Evolutionary conservation across 2,113 vertebrate species (phyloP).

Genomic region (Alethe diademata): DNA sequence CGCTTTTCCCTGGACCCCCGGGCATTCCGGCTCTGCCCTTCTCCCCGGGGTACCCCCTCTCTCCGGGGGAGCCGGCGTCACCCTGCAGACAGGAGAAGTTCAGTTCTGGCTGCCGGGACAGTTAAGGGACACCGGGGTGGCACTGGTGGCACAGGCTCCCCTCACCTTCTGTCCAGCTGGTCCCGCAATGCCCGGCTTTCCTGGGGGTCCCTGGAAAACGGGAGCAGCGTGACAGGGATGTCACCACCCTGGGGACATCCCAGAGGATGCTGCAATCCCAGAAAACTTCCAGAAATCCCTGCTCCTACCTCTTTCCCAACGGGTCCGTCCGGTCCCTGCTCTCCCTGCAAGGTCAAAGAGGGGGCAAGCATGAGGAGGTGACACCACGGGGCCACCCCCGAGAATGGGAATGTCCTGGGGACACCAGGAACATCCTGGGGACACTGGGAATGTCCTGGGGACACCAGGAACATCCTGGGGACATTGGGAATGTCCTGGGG

Average conservation of each 20-base stretch:
- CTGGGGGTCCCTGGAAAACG: slow-evolving; percentile 79
- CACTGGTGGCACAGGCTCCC: rapidly evolving
- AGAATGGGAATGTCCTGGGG: too few relatives aligned
- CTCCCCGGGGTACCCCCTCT: slow-evolving; percentile 84
- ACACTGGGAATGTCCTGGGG: too few relatives aligned
- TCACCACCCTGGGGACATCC: background rate
- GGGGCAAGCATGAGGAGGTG: rapidly evolving
- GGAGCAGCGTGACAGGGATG: background rate
- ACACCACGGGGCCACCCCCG: rapidly evolving
- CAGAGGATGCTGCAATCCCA: background rate
- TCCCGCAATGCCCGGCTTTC: slow-evolving; percentile 80
- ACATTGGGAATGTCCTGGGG: too few relatives aligned
- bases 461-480: too few relatives aligned
- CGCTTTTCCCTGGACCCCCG: slow-evolving; percentile 84
- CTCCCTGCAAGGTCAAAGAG: slow-evolving; percentile 76
- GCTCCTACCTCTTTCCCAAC: background rate
- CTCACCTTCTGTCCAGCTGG: slow-evolving; percentile 87
- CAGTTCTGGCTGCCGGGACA: background rate
- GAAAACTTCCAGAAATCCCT: rapidly evolving
- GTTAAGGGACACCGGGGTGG: rapidly evolving
- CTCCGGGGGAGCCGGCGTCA: slow-evolving; percentile 82
- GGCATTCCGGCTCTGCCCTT: slow-evolving; percentile 89
- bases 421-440: too few relatives aligned
- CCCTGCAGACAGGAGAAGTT: slow-evolving; percentile 70
- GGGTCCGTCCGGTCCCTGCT: slow-evolving; percentile 49